These are phyloP conservation scores for Solea senegalensis DNA, from an alignment of 2,113 vertebrate species.

Conservation along the genomic window DNA sequence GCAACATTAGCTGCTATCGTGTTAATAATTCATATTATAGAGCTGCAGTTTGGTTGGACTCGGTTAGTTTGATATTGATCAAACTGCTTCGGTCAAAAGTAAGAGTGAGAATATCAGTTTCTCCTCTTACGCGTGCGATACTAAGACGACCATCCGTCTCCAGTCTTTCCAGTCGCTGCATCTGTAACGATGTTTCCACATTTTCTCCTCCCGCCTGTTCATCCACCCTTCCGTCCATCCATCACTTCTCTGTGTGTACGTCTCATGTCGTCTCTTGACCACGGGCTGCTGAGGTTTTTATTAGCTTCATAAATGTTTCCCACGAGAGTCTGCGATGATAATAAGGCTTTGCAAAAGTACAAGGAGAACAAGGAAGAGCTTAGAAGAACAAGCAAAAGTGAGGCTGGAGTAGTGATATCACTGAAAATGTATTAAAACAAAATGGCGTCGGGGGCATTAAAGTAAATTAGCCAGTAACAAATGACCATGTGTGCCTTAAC, in stretches of 20 bases:
- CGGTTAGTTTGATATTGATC: conserved; percentile 4
- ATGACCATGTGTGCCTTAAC: conserved; percentile 75
- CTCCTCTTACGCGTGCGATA: neutral
- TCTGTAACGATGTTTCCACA: conserved; percentile 19
- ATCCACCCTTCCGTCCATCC: conserved; percentile 41
- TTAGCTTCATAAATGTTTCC: conserved; percentile 77
- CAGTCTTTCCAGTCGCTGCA: conserved; percentile 14
- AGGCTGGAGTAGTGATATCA: conserved; percentile 39
- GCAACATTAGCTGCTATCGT: neutral
- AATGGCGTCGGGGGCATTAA: conserved; percentile 79
- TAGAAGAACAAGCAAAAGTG: conserved; percentile 13
- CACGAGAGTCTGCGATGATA: conserved; percentile 63
- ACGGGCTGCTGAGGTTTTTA: conserved; percentile 73
- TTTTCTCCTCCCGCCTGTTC: conserved; percentile 36
- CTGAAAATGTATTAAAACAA: conserved; percentile 77
- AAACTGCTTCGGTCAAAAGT: neutral
- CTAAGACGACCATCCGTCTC: conserved; percentile 8
- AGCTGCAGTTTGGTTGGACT: neutral
- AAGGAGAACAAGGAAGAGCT: conserved; percentile 39
- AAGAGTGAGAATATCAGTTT: neutral
- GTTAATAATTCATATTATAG: neutral
- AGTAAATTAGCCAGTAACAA: conserved; percentile 83
- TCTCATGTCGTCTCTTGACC: conserved; percentile 65
- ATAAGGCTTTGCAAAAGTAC: conserved; percentile 64
- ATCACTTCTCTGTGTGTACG: conserved; percentile 35